Evolutionary conservation across 1,140 invertebrate species (phyloP), one percentile per base, ranked within the genome.

Genomic region (Ditylenchus dipsaci): DNA sequence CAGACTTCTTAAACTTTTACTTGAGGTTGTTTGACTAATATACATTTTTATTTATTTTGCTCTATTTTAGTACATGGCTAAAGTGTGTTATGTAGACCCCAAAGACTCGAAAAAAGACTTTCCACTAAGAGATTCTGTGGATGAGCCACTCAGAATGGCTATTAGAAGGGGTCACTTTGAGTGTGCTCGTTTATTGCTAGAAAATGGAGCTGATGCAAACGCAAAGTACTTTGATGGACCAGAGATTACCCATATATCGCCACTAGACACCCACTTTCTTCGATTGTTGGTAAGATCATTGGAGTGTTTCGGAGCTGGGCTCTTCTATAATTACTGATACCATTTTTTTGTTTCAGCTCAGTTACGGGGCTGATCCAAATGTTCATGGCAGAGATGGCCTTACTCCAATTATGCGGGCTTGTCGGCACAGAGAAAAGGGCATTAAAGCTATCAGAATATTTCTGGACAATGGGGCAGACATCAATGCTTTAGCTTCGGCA

Each of bases 111-210:
- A 70, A 11, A 42, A 69, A 9, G 30, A 58, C 17, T 68, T 72
- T 60, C 76, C 71, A 60, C 74, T 74, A 5, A 23, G 68, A 64
- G 68, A 73, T 42, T 45, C 26, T 75, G 78, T 17, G 73, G 81
- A 27, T 27, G 82, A 57, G 72, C 76, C 30, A 65, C 71, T 15
- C 63, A 75, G 26, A 76, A 75, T 21, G 90, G 92, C 77, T 90
- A 92, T 83, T 90, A 88, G 91, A 74, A 92, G 92, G 82, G 89
- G 90, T 64, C 90, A 93, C 82, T 89, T 89, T 65, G 88, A 90
- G 1, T 90, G 90, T 27, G 86, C 86, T 1, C 81, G 84, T 61
- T 68, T 87, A 53, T 76, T 88, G 76, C 87, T 88, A 88, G 66
- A 92, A 88, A 84, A 90, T 88, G 87, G 87, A 1, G 88, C 88